A percentile compares a stretch with the other conserved stretches of the same genome.
Evolutionary conservation across 2,888 invertebrate genomes (phyloP).

Genomic region (Agrilus mali): DNA sequence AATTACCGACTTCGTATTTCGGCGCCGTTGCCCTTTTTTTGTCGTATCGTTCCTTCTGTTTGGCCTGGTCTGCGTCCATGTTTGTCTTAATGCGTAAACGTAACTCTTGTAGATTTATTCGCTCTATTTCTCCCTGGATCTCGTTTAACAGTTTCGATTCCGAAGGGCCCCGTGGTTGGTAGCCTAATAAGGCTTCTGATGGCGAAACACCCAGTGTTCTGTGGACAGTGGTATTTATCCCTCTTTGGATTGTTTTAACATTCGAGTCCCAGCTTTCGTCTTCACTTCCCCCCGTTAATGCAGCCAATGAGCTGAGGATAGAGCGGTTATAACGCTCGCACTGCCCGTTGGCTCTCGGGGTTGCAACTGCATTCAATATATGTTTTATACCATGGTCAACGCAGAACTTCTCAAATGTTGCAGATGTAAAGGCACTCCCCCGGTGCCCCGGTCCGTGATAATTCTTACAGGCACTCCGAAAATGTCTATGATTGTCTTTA

Average conservation of each 20-base stretch:
- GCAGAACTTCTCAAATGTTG: slow-evolving; percentile 15
- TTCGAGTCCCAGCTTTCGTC: slow-evolving; percentile 14
- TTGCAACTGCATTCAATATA: slow-evolving; percentile 15
- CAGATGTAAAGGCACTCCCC: slow-evolving; percentile 18
- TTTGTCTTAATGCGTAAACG: background rate
- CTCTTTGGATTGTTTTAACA: slow-evolving; percentile 7
- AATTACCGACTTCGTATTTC: background rate
- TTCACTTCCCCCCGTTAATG: background rate
- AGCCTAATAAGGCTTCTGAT: too few species aligned
- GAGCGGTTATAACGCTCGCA: slow-evolving; percentile 14
- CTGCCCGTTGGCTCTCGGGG: slow-evolving; percentile 19
- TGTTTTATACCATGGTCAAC: slow-evolving; percentile 17
- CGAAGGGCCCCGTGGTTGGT: too few species aligned
- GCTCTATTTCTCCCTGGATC: too few species aligned
- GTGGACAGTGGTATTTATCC: slow-evolving; percentile 10
- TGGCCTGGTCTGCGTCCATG: background rate
- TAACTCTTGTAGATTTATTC: background rate
- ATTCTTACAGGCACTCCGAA: slow-evolving; percentile 16
- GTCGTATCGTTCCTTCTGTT: slow-evolving; percentile 1
- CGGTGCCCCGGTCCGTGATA: slow-evolving; percentile 15
- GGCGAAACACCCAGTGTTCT: too few species aligned
- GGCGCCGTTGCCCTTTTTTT: background rate
- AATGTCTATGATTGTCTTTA: slow-evolving; percentile 10
- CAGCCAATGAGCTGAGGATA: slow-evolving; percentile 7
- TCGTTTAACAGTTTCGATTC: too few species aligned